A percentile compares a stretch with the other conserved stretches of the same genome.
phyloP scores from a whole-genome alignment of 2,888 invertebrate species.

The Cinara cedri region DNA sequence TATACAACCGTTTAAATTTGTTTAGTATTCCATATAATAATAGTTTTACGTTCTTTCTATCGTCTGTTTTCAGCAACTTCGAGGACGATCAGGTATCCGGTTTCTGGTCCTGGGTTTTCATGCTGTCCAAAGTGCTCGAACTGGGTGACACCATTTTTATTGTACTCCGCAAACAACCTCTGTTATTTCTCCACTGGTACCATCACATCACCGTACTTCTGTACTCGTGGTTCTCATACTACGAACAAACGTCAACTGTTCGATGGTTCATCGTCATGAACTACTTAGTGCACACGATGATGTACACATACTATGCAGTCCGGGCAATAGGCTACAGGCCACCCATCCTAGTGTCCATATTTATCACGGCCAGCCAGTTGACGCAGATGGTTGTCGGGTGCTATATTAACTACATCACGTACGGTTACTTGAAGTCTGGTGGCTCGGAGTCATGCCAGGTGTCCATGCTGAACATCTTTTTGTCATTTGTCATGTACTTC shows the following conservation, averaged over 20 bases:
- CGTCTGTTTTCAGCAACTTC: conserved; percentile 77
- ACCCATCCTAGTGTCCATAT: conserved; percentile 84
- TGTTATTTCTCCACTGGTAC: conserved; percentile 96
- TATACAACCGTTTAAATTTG: no score
- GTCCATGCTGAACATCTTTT: conserved; percentile 81
- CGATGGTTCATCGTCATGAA: conserved; percentile 96
- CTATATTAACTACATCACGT: conserved; percentile 86
- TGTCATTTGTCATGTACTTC: conserved; percentile 92
- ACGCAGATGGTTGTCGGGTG: conserved; percentile 95
- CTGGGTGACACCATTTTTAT: conserved; percentile 95
- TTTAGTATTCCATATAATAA: no score
- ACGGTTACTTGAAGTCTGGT: conserved; percentile 72
- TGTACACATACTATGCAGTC: conserved; percentile 90
- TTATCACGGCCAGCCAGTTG: conserved; percentile 88
- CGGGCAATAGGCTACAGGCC: conserved; percentile 84
- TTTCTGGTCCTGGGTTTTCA: conserved; percentile 98
- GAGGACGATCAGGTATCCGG: conserved; percentile 91
- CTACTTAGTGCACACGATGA: conserved; percentile 87
- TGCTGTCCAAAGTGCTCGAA: conserved; percentile 94
- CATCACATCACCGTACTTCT: conserved; percentile 94
- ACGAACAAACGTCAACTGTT: conserved; percentile 86
- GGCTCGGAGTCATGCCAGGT: conserved; percentile 75
- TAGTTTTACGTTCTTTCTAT: conserved; percentile 41
- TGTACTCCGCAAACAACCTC: conserved; percentile 87
- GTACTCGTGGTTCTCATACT: conserved; percentile 92